Percentiles rank a stretch among this genome's conserved stretches.
These are phyloP conservation scores for Rhizoglyphus robini DNA, from an alignment of 1,140 invertebrate species.

Conservation along the genomic window DNA sequence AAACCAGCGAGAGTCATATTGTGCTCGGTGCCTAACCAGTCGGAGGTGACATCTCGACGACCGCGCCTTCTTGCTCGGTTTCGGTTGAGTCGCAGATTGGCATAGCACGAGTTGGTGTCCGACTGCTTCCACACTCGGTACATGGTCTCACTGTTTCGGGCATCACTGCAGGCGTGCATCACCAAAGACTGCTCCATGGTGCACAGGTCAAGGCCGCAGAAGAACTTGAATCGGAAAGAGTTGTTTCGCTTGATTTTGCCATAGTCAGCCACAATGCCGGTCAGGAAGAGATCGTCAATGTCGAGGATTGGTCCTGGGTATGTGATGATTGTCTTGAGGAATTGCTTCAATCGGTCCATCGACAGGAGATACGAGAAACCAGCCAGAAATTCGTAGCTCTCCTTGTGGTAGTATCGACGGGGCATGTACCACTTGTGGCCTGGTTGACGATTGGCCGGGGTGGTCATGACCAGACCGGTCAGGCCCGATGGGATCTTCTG, in stretches of 20 bases:
- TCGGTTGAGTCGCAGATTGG: background rate
- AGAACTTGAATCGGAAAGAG: constrained; percentile 12
- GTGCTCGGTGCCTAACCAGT: background rate
- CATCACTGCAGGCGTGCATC: constrained; percentile 1
- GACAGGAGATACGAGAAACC: constrained; percentile 5
- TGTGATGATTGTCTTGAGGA: constrained; percentile 7
- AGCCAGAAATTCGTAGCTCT: constrained; percentile 12
- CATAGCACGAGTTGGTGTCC: background rate
- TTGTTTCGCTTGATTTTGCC: constrained; percentile 7
- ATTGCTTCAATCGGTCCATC: constrained; percentile 7
- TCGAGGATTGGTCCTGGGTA: background rate
- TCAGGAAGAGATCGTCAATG: constrained; percentile 19
- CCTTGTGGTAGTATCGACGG: constrained; percentile 45
- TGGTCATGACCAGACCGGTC: constrained; percentile 63
- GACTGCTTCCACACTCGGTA: constrained; percentile 6
- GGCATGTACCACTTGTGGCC: constrained; percentile 70
- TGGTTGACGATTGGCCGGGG: constrained; percentile 64
- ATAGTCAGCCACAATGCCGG: constrained; percentile 18
- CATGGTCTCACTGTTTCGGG: constrained; percentile 2
- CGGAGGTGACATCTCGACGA: background rate
- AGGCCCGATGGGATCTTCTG: constrained; percentile 36
- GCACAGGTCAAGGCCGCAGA: background rate
- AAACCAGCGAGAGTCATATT: background rate
- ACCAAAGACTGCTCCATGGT: constrained; percentile 1
- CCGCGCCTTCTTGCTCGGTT: background rate